phyloP scores from a whole-genome alignment of 2,888 invertebrate genomes.

The Sinotaia quadrata region DNA sequence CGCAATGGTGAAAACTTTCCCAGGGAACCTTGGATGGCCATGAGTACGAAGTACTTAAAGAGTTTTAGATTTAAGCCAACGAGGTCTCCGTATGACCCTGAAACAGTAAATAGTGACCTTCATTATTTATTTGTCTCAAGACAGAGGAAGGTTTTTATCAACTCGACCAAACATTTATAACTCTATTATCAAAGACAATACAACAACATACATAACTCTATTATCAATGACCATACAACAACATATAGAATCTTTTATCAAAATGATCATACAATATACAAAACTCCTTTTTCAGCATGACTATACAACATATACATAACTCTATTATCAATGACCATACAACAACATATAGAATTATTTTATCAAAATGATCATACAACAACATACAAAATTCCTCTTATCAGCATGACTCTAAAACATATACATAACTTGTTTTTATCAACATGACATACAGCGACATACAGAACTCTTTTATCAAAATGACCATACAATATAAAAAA shows the following conservation, averaged over 20 bases:
- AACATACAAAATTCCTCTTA: too few species aligned
- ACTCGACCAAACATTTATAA: background rate
- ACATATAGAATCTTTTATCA: too few species aligned
- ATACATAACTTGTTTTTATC: background rate
- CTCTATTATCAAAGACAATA: background rate
- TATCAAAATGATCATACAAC: too few species aligned
- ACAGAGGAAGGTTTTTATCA: background rate
- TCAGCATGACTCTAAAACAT: background rate
- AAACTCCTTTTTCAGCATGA: too few species aligned
- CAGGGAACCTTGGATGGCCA: background rate
- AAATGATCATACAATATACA: too few species aligned
- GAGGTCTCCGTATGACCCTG: conserved; percentile 12
- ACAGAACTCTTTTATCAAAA: too few species aligned
- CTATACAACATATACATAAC: background rate
- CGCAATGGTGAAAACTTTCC: conserved; percentile 14
- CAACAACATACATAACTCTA: background rate
- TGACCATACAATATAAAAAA: too few species aligned
- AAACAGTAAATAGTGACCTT: background rate
- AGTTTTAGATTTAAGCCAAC: background rate
- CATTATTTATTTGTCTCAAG: too few species aligned
- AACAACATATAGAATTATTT: background rate
- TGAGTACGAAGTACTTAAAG: conserved; percentile 12
- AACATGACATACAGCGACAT: too few species aligned
- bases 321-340: background rate
- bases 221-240: background rate